Percentiles rank a stretch among this genome's conserved stretches.
Evolutionary conservation across 2,113 vertebrate genomes (phyloP).

Genomic region (Etheostoma spectabile): DNA sequence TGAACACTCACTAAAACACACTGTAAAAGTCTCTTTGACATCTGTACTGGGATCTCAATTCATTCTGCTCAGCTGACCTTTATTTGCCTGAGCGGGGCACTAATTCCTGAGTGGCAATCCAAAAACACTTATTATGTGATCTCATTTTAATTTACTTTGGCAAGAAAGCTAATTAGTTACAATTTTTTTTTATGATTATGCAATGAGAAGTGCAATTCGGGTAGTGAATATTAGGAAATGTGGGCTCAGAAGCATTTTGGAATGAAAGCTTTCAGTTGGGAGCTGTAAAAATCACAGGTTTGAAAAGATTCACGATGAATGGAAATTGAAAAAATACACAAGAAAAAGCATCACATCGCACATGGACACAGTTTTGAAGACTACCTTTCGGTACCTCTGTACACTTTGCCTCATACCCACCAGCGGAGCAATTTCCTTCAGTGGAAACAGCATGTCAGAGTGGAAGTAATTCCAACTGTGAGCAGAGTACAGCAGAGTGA

Average conservation of each 20-base stretch:
- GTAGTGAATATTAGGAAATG: constrained; percentile 24
- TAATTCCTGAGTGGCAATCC: constrained; percentile 59
- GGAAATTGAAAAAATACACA: constrained; percentile 7
- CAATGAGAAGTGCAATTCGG: constrained; percentile 36
- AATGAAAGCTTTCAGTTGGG: constrained; percentile 41
- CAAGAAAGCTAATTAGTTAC: constrained; percentile 51
- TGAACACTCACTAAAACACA: constrained; percentile 24
- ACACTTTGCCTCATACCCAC: constrained; percentile 16
- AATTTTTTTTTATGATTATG: constrained; percentile 37
- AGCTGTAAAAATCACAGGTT: constrained; percentile 18
- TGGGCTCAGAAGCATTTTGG: constrained; percentile 13
- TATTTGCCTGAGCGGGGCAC: constrained; percentile 49
- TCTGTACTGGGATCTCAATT: constrained; percentile 1
- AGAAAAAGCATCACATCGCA: not conserved
- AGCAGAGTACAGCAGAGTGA: constrained; percentile 4
- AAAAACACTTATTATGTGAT: constrained; percentile 38
- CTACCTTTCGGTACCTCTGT: constrained; percentile 4
- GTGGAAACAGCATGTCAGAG: constrained; percentile 9
- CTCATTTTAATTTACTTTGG: constrained; percentile 27
- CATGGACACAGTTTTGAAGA: not conserved
- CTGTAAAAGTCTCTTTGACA: constrained; percentile 7
- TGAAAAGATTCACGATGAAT: not conserved
- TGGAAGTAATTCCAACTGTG: constrained; percentile 21
- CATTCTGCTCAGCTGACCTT: constrained; percentile 32
- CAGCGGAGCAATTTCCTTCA: constrained; percentile 11